These are phyloP conservation scores for Falco cherrug DNA, from an alignment of 2,797 vertebrate species.

Conservation along the genomic window DNA sequence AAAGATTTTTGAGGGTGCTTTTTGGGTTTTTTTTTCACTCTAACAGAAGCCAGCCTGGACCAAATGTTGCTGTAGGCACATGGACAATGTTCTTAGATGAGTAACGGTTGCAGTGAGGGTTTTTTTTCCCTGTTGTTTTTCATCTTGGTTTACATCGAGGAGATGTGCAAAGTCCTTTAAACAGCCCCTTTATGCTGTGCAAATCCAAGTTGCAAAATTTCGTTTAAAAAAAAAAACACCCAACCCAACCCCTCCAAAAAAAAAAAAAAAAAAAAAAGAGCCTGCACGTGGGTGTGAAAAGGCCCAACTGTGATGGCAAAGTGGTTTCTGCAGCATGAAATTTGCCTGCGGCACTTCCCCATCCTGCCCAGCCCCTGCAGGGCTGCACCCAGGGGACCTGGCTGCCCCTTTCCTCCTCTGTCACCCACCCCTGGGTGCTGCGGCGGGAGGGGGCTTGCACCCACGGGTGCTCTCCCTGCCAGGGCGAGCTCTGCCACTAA, in stretches of 20 bases:
- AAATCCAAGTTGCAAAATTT: neutral
- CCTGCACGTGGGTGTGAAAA: neutral
- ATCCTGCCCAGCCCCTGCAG: neutral
- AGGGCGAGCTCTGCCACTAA: neutral
- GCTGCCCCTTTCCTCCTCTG: neutral
- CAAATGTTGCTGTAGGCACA: neutral
- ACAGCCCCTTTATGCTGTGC: neutral
- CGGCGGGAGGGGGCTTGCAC: neutral
- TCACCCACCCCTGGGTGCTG: neutral
- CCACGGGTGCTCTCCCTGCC: neutral
- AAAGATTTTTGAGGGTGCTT: neutral
- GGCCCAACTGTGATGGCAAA: neutral
- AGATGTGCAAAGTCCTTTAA: neutral
- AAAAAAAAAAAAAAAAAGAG: neutral
- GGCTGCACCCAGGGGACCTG: neutral
- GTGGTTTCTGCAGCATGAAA: neutral
- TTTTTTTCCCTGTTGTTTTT: neutral
- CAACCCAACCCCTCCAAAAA: neutral
- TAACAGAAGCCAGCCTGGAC: neutral
- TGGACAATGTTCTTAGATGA: neutral
- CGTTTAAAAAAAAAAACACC: neutral
- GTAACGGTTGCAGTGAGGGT: neutral
- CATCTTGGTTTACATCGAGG: neutral
- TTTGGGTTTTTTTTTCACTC: neutral
- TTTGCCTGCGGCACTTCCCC: constrained; percentile 23